These are phyloP conservation scores for Xiphorhynchus elegans DNA, from an alignment of 2,113 vertebrate species.

Conservation along the genomic window DNA sequence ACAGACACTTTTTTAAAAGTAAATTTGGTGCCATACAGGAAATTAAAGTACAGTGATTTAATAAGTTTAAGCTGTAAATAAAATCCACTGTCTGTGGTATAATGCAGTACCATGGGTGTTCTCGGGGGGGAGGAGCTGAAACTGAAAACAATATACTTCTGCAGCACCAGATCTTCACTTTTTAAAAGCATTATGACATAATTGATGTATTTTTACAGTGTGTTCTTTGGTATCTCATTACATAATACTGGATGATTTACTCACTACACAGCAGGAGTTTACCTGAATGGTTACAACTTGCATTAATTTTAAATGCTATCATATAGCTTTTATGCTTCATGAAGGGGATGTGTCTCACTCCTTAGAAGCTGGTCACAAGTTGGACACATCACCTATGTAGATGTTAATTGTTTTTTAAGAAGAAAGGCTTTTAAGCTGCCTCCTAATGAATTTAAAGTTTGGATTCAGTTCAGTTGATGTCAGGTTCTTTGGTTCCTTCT, in stretches of 20 bases:
- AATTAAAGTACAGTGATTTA: conserved; percentile 37
- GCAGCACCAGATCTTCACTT: conserved; percentile 64
- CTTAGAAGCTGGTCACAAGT: conserved; percentile 61
- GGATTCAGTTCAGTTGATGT: conserved; percentile 41
- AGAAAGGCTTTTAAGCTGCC: conserved; percentile 58
- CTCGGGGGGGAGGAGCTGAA: conserved; percentile 49
- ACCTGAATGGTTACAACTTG: conserved; percentile 65
- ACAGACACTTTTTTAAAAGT: conserved; percentile 45
- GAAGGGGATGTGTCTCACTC: conserved; percentile 63
- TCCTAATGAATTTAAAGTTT: conserved; percentile 44
- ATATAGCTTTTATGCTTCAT: conserved; percentile 66
- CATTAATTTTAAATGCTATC: conserved; percentile 69
- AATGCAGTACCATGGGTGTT: conserved; percentile 48
- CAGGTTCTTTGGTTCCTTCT: conserved; percentile 22
- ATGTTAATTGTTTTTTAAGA: conserved; percentile 60
- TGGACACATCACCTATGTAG: conserved; percentile 47
- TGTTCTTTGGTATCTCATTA: conserved; percentile 68
- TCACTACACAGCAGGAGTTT: conserved; percentile 61
- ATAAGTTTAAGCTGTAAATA: conserved; percentile 63
- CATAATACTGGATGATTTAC: conserved; percentile 55
- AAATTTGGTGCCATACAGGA: conserved; percentile 70
- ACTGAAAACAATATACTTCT: conserved; percentile 21
- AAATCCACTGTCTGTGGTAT: conserved; percentile 42
- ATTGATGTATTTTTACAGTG: conserved; percentile 73
- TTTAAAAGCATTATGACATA: conserved; percentile 65